phyloP scores from a whole-genome alignment of 2,797 vertebrate species.

The Labroides dimidiatus region DNA sequence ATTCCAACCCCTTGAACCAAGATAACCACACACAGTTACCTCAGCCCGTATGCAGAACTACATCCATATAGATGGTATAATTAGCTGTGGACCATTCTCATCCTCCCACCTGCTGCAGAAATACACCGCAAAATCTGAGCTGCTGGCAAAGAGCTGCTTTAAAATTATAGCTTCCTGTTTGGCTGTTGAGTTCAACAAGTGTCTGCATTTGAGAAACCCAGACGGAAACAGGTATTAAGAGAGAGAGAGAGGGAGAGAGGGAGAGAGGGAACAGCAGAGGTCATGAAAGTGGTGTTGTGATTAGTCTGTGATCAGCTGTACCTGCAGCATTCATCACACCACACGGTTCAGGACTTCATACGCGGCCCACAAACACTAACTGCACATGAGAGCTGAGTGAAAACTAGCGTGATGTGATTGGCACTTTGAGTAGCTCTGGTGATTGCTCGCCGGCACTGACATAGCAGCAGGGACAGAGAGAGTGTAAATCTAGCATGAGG shows the following conservation, averaged over 20 bases:
- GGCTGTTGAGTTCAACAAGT: constrained; percentile 34
- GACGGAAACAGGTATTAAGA: background rate
- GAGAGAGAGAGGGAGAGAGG: background rate
- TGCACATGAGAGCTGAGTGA: constrained; percentile 7
- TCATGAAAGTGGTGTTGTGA: constrained; percentile 45
- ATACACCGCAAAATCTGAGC: constrained; percentile 12
- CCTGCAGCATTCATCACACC: background rate
- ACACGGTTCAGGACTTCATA: background rate
- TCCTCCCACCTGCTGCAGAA: background rate
- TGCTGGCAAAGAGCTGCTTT: constrained; percentile 3
- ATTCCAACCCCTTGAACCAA: background rate
- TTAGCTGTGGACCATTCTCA: constrained; percentile 15
- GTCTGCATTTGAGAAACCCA: background rate
- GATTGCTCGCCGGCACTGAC: constrained; percentile 70
- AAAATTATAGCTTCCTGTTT: background rate
- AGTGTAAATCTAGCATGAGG: constrained; percentile 62
- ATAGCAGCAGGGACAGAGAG: constrained; percentile 48
- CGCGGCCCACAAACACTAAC: constrained; percentile 2
- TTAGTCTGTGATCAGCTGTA: constrained; percentile 5
- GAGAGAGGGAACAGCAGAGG: constrained; percentile 27
- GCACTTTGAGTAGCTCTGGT: constrained; percentile 66
- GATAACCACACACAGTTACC: background rate
- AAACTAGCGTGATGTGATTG: constrained; percentile 53
- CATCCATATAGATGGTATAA: constrained; percentile 12
- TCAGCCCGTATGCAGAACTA: constrained; percentile 17